Conservation (phyloP, 2,888 invertebrate species). For the Philereme transversata region DNA sequence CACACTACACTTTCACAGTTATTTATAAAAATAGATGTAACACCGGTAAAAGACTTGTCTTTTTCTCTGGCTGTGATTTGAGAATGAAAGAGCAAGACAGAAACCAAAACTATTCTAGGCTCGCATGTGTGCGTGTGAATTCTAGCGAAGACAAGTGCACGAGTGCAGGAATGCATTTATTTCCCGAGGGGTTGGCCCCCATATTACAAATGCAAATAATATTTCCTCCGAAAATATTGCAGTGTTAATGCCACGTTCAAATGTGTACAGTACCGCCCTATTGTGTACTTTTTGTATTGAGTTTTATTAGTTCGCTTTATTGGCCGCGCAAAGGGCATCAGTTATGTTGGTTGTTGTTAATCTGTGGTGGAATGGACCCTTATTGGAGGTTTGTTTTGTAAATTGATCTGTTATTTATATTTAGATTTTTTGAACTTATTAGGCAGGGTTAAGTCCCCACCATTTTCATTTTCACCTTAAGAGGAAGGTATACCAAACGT, state of each 20-base stretch:
- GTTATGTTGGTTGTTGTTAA: conserved; percentile 24
- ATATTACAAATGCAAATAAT: conserved; percentile 76
- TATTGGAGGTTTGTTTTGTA: not conserved
- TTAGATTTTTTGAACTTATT: too few species aligned
- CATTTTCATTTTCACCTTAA: too few species aligned
- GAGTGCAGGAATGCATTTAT: conserved; percentile 71
- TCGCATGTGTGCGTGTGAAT: conserved; percentile 40
- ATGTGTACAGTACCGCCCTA: conserved; percentile 63
- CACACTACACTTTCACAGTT: not conserved
- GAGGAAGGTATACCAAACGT: too few species aligned
- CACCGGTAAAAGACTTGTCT: too few species aligned
- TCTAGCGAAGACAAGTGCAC: conserved; percentile 58
- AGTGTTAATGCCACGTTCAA: conserved; percentile 77
- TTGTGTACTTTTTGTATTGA: conserved; percentile 68
- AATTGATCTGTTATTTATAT: too few species aligned
- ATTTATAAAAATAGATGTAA: too few species aligned
- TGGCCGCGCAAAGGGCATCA: conserved; percentile 63
- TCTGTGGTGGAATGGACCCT: conserved; percentile 12
- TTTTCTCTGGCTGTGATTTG: too few species aligned
- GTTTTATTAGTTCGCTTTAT: conserved; percentile 74
- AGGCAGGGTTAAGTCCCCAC: too few species aligned
- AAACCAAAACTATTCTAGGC: not conserved
- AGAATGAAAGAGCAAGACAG: too few species aligned
- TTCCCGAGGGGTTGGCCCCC: conserved; percentile 52
- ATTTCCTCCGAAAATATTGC: conserved; percentile 78